These are phyloP conservation scores for Lithosia quadra DNA, from an alignment of 2,888 invertebrate species.

Conservation along the genomic window DNA sequence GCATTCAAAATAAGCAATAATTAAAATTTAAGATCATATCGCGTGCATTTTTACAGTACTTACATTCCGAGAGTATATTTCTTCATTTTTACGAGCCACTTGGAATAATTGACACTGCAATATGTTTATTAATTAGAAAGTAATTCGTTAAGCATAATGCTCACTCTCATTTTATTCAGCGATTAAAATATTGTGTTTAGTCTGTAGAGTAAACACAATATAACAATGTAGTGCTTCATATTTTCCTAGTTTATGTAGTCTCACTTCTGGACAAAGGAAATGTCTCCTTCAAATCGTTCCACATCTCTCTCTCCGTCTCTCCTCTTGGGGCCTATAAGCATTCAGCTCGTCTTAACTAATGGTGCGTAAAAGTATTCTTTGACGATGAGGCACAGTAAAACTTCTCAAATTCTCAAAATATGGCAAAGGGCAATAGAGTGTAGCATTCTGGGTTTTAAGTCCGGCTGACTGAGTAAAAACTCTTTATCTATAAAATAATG, in stretches of 20 bases:
- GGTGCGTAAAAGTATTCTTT: neutral
- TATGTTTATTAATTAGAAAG: neutral
- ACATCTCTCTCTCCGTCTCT: neutral
- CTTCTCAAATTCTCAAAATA: neutral
- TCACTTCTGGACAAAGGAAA: neutral
- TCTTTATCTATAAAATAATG: neutral
- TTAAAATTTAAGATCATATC: slow-evolving; percentile 28
- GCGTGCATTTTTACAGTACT: slow-evolving; percentile 27
- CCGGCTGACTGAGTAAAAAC: neutral
- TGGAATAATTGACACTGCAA: neutral
- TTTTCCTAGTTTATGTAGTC: neutral
- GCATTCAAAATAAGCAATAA: neutral
- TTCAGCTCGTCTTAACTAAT: neutral
- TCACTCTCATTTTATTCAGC: neutral
- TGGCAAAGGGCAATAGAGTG: neutral
- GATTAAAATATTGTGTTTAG: neutral
- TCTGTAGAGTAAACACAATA: neutral
- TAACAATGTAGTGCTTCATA: neutral
- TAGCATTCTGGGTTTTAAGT: neutral
- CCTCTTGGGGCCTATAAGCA: neutral
- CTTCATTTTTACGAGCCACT: slow-evolving; percentile 19
- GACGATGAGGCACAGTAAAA: neutral
- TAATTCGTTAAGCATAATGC: neutral
- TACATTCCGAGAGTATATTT: slow-evolving; percentile 17
- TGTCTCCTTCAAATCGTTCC: neutral